These are phyloP conservation scores for Drosophila tristis DNA, from an alignment of 1,140 invertebrate species.

Conservation along the genomic window DNA sequence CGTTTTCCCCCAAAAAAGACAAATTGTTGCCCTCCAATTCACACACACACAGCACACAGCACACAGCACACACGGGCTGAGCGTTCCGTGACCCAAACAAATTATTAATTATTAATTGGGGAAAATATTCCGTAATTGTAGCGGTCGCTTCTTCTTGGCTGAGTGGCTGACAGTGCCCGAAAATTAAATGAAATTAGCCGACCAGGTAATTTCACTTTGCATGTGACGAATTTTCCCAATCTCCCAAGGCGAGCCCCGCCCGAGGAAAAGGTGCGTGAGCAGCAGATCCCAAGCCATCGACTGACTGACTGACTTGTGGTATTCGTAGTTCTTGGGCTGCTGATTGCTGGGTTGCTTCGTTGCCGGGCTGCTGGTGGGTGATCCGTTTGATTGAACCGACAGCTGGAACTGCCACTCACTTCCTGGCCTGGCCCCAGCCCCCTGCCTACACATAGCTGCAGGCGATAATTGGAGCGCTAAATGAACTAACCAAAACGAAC, in stretches of 20 bases:
- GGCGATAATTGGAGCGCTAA: slow-evolving; percentile 74
- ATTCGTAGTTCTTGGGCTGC: neutral
- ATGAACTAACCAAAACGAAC: slow-evolving; percentile 60
- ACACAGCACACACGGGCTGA: neutral
- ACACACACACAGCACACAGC: slow-evolving; percentile 14
- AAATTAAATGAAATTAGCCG: slow-evolving; percentile 83
- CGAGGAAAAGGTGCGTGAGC: slow-evolving; percentile 57
- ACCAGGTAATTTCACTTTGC: slow-evolving; percentile 78
- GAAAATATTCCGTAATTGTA: slow-evolving; percentile 83
- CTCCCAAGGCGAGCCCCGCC: neutral
- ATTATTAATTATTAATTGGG: slow-evolving; percentile 84
- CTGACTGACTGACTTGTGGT: slow-evolving; percentile 9
- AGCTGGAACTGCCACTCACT: slow-evolving; percentile 54
- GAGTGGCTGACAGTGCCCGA: slow-evolving; percentile 61
- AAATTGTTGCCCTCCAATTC: slow-evolving; percentile 60
- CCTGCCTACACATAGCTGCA: slow-evolving; percentile 16
- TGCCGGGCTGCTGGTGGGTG: slow-evolving; percentile 38
- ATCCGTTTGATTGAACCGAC: slow-evolving; percentile 65
- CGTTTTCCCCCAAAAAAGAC: slow-evolving; percentile 39
- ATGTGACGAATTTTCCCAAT: slow-evolving; percentile 72
- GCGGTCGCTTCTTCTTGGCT: slow-evolving; percentile 62
- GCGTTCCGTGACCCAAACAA: slow-evolving; percentile 81
- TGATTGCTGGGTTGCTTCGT: slow-evolving; percentile 14
- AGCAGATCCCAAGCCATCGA: slow-evolving; percentile 10
- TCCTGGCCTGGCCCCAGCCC: neutral